Conservation (phyloP, 2,888 invertebrate genomes). For the Hypomecis punctinalis region DNA sequence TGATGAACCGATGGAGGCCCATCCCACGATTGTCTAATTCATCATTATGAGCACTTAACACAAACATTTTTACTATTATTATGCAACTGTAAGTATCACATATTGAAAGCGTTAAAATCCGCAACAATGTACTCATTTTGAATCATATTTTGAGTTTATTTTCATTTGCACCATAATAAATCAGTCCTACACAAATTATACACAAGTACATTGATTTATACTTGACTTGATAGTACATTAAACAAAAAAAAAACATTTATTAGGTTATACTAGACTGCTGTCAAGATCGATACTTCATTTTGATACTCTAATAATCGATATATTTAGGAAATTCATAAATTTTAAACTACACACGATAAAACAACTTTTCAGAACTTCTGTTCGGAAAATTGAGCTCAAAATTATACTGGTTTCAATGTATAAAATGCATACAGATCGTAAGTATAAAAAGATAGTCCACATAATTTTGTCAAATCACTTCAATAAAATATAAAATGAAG, state of each 20-base stretch:
- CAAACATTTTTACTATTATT: constrained; percentile 8
- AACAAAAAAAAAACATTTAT: too few species aligned
- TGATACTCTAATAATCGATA: neutral
- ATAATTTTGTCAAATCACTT: constrained; percentile 18
- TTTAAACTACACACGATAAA: constrained; percentile 15
- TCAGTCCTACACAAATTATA: constrained; percentile 52
- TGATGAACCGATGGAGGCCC: neutral
- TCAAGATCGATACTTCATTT: neutral
- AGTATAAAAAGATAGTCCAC: constrained; percentile 19
- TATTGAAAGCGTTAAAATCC: constrained; percentile 6
- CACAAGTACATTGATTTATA: neutral
- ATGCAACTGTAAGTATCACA: constrained; percentile 12
- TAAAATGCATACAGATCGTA: constrained; percentile 51
- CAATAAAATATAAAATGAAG: constrained; percentile 14
- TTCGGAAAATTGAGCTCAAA: constrained; percentile 62
- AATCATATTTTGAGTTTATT: constrained; percentile 1
- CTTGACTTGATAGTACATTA: too few species aligned
- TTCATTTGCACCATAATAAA: constrained; percentile 43
- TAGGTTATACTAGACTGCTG: too few species aligned
- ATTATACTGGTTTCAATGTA: constrained; percentile 51
- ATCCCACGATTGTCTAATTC: neutral
- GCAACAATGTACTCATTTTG: neutral
- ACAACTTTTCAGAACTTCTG: neutral
- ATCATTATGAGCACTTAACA: neutral
- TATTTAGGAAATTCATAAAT: constrained; percentile 4